phyloP scores from a whole-genome alignment of 2,113 vertebrate species.

The Raja brachyura region DNA sequence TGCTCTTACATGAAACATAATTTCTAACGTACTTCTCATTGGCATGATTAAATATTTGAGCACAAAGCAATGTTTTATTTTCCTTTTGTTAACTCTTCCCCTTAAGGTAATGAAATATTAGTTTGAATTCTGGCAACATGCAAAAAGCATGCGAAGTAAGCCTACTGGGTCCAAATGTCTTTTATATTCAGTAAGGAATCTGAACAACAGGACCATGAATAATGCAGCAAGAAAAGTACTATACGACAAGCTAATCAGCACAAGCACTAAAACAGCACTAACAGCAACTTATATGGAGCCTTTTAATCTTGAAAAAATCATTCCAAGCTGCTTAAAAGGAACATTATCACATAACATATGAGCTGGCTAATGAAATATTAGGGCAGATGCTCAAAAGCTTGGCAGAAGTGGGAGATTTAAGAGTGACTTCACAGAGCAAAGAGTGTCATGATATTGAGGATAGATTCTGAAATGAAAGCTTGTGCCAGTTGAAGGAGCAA shows the following conservation, averaged over 20 bases:
- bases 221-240: background rate
- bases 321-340: background rate
- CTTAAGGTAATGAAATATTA: background rate
- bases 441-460: background rate
- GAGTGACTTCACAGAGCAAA: background rate
- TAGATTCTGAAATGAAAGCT: background rate
- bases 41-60: no score
- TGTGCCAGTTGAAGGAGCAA: background rate
- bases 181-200: background rate
- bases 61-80: background rate
- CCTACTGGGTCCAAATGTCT: background rate
- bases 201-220: background rate
- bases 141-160: background rate
- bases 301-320: background rate
- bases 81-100: background rate
- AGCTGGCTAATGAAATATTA: background rate
- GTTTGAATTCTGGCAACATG: slow-evolving; percentile 6
- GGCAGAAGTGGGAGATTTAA: background rate
- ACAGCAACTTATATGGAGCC: background rate
- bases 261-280: no score
- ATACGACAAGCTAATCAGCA: no score
- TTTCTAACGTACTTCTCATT: background rate
- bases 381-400: background rate
- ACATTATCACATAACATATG: background rate
- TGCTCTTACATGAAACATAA: background rate